Base-by-base conservation (phyloP, 2,888 invertebrate genomes). In the Noctua comes region DNA sequence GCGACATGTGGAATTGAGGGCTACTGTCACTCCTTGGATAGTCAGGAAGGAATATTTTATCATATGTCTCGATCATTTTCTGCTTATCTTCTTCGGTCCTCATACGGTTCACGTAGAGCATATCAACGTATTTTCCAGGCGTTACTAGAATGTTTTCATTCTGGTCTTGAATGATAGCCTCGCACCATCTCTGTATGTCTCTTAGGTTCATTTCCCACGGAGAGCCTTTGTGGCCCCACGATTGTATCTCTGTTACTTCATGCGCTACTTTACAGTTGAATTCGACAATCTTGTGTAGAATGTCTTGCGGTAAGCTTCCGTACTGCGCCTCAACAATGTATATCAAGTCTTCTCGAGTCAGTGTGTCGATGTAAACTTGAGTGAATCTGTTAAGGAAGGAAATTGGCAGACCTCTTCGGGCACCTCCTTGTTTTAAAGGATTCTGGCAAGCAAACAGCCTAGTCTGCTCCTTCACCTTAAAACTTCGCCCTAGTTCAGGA, bases 141-240 rank as follows among this genome's bases (percentile, higher is more conserved):
- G 95, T 94, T 62, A 94, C 90, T 85, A 87, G 76, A 81, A 88
- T 89, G 8, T 89, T 88, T 40, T 84, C 88, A 36, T 92, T 88
- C 81, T 94, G 91, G 88, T 96, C 96, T 76, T 94, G 94, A 51
- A 97, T 94, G 0, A 98, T 96, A 0, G 98, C 97, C 89, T 99
- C 98, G 92, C 99, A 99, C 99, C 99, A 99, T 88, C 99, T 97
- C 79, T 98, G 98, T 87, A 99, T 97, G 93, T 99, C 99, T 89
- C 99, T 97, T 69, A 99, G 97, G 96, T 99, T 99, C 96, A 99
- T 99, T 95, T 99, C 99, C 98, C 99, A 99, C 0, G 99, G 99
- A 0, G 98, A 98, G 0, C 99, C 99, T 91, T 97, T 97, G 88
- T 98, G 97, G 0, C 98, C 99, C 97, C 98, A 99, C 2, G 93